Conservation (phyloP, 2,888 invertebrate species). For the Andrena flavipes region DNA sequence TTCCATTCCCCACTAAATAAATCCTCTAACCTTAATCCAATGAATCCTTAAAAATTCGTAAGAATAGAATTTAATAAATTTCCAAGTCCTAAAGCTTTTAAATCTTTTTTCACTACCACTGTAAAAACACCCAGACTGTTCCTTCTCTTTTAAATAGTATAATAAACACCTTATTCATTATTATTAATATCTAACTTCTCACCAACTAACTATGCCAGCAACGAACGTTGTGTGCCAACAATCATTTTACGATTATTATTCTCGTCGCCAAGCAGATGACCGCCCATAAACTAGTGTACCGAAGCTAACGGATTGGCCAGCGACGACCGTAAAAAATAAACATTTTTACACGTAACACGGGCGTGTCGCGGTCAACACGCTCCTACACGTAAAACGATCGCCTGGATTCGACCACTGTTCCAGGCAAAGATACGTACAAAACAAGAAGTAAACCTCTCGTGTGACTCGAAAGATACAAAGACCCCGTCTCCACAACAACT, state of each 20-base stretch:
- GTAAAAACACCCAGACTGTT: too few species aligned
- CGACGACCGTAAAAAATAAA: conserved; percentile 33
- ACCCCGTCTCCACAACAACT: neutral
- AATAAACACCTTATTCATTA: too few species aligned
- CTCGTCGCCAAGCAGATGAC: conserved; percentile 26
- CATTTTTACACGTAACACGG: conserved; percentile 57
- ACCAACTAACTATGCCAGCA: neutral
- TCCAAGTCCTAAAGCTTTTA: too few species aligned
- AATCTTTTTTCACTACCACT: too few species aligned
- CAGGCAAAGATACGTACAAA: neutral
- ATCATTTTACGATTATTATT: conserved; percentile 55
- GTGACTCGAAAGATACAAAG: conserved; percentile 15
- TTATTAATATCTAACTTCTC: too few species aligned
- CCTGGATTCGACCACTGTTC: too few species aligned
- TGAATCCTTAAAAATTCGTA: too few species aligned
- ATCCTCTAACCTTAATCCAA: too few species aligned
- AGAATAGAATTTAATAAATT: too few species aligned
- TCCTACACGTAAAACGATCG: conserved; percentile 1
- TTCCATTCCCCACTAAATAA: too few species aligned
- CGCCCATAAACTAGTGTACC: conserved; percentile 32
- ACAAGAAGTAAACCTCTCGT: neutral
- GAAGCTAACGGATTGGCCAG: conserved; percentile 46
- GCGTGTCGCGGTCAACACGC: conserved; percentile 17
- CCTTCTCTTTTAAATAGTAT: too few species aligned
- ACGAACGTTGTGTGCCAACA: neutral